A percentile compares a stretch with the other conserved stretches of the same genome.
These are phyloP conservation scores for Theonella swinhoei DNA, from an alignment of 37 sponge, comb jelly and placozoan species.

Conservation along the genomic window DNA sequence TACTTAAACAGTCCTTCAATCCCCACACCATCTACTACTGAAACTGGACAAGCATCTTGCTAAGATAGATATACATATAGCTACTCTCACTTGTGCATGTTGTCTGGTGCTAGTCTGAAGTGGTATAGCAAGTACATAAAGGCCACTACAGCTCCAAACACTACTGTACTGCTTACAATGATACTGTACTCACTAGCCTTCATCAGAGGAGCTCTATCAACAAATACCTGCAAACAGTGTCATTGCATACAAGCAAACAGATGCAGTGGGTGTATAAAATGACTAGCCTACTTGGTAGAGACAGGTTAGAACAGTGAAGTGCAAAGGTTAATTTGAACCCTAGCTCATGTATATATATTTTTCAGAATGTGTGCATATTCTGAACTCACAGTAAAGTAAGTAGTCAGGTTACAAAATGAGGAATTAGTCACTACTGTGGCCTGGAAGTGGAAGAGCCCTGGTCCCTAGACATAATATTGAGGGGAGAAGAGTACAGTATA, in stretches of 20 bases:
- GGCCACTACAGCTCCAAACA: constrained; percentile 1
- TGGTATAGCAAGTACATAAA: constrained; percentile 7
- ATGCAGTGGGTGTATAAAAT: not conserved
- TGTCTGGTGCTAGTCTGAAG: no score
- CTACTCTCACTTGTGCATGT: no score
- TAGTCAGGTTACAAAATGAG: constrained; percentile 43
- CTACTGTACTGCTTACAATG: constrained; percentile 15
- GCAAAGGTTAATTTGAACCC: no score
- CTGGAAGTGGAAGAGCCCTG: constrained; percentile 53
- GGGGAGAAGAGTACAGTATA: no score
- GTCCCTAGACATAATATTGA: no score
- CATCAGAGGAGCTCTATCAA: constrained; percentile 20
- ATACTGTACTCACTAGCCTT: constrained; percentile 23
- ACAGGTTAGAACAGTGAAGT: not conserved
- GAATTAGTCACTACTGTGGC: not conserved
- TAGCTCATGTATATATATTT: no score
- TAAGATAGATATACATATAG: no score
- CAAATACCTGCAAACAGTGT: constrained; percentile 15
- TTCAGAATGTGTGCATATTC: not conserved
- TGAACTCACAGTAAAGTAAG: constrained; percentile 42
- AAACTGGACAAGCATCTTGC: no score
- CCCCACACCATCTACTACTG: no score
- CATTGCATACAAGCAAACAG: not conserved
- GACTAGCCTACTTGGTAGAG: not conserved
- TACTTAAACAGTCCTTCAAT: no score